These are phyloP conservation scores for Psix sp. DNA, from an alignment of 1,140 invertebrate genomes.

Conservation along the genomic window DNA sequence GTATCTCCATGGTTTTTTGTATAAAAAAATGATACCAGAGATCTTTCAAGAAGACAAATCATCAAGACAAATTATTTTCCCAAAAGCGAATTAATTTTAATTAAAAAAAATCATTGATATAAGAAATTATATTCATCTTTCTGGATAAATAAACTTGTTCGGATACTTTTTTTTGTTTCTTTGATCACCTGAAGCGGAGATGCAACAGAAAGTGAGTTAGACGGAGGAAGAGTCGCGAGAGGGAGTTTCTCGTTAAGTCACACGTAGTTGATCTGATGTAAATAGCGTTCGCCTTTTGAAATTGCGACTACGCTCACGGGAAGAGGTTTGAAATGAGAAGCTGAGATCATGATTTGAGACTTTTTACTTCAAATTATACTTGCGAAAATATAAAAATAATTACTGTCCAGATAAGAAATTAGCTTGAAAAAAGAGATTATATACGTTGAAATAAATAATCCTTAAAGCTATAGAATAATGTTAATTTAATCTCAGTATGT, in stretches of 20 bases:
- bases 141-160: slow-evolving; percentile 3
- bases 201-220: slow-evolving; percentile 20
- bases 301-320: slow-evolving; percentile 23
- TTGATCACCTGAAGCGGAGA: slow-evolving; percentile 29
- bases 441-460: slow-evolving; percentile 16
- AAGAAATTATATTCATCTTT: too few relatives aligned
- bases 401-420: slow-evolving; percentile 24
- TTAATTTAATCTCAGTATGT: too few relatives aligned
- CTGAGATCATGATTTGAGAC: slow-evolving; percentile 28
- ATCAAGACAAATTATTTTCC: too few relatives aligned
- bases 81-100: too few relatives aligned
- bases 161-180: slow-evolving; percentile 7
- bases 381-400: slow-evolving; percentile 31
- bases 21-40: too few relatives aligned
- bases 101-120: too few relatives aligned
- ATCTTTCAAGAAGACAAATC: too few relatives aligned
- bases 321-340: slow-evolving; percentile 22
- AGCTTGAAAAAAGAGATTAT: slow-evolving; percentile 29
- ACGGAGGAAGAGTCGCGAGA: slow-evolving; percentile 23
- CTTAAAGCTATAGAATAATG: too few relatives aligned
- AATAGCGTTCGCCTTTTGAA: slow-evolving; percentile 50
- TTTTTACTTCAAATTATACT: slow-evolving; percentile 41
- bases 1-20: too few relatives aligned
- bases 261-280: slow-evolving; percentile 39
- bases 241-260: slow-evolving; percentile 43